Evolutionary conservation across 2,888 invertebrate species (phyloP).

Genomic region (Drosophila borealis): DNA sequence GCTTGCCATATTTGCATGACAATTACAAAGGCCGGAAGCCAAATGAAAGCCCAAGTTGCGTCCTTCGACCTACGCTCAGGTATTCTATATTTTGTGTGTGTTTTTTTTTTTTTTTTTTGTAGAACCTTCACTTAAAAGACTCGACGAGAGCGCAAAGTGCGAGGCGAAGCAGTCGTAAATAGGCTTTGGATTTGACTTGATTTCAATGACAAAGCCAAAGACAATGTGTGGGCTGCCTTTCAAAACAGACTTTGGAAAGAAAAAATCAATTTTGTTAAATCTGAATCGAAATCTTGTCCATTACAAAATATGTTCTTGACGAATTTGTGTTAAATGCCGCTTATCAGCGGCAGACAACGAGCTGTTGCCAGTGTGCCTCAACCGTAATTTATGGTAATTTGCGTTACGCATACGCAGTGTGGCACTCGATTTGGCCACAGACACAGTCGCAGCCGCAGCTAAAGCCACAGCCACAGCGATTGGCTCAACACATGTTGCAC

Average conservation of each 20-base stretch:
- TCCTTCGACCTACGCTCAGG: constrained; percentile 59
- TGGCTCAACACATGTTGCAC: constrained; percentile 50
- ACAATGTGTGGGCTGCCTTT: constrained; percentile 68
- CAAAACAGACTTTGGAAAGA: constrained; percentile 37
- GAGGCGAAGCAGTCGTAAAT: constrained; percentile 35
- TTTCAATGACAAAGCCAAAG: constrained; percentile 68
- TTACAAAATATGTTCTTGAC: constrained; percentile 59
- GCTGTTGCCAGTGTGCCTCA: constrained; percentile 46
- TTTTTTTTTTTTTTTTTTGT: constrained; percentile 11
- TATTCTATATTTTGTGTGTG: background rate
- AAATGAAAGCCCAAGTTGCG: constrained; percentile 45
- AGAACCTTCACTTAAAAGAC: constrained; percentile 63
- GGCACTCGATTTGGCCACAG: constrained; percentile 35
- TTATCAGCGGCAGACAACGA: constrained; percentile 57
- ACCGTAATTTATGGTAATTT: constrained; percentile 74
- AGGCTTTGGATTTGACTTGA: constrained; percentile 40
- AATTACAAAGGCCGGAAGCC: constrained; percentile 63
- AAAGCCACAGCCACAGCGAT: constrained; percentile 22
- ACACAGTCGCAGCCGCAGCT: background rate
- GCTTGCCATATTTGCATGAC: constrained; percentile 46
- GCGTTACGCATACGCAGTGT: constrained; percentile 78
- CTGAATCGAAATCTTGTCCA: constrained; percentile 36
- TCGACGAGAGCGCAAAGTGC: constrained; percentile 12
- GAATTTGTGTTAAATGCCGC: constrained; percentile 59
- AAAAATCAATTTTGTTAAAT: constrained; percentile 3